These are phyloP conservation scores for Panorpa germanica DNA, from an alignment of 2,888 invertebrate species.

Conservation along the genomic window DNA sequence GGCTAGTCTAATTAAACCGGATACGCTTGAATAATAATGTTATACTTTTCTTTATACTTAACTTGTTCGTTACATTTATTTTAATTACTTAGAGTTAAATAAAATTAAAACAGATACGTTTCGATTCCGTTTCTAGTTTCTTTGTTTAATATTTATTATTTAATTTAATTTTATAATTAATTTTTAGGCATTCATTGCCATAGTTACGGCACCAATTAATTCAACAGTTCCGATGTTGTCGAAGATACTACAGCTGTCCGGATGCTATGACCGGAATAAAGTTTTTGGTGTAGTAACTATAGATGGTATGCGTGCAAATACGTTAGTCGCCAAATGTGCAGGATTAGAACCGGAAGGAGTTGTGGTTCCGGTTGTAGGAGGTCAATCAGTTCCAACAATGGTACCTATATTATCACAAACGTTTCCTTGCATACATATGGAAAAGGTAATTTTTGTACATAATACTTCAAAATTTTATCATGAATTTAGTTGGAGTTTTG, in stretches of 20 bases:
- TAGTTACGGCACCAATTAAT: constrained; percentile 37
- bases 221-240: constrained; percentile 50
- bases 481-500: too few relatives aligned
- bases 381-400: constrained; percentile 49
- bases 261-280: constrained; percentile 22
- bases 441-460: constrained; percentile 19
- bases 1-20: too few relatives aligned
- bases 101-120: too few relatives aligned
- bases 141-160: too few relatives aligned
- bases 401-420: constrained; percentile 48
- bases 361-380: constrained; percentile 46
- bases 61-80: too few relatives aligned
- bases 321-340: constrained; percentile 45
- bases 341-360: constrained; percentile 37
- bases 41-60: too few relatives aligned
- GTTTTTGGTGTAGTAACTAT: constrained; percentile 49
- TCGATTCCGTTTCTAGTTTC: too few relatives aligned
- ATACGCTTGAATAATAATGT: too few relatives aligned
- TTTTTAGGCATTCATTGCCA: constrained; percentile 16
- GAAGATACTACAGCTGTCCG: constrained; percentile 40
- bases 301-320: constrained; percentile 49
- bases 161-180: neutral
- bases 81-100: too few relatives aligned
- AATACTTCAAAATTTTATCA: neutral
- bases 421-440: constrained; percentile 31